Conservation (phyloP, 2,888 invertebrate genomes). For the Gonocerus acuteangulatus region DNA sequence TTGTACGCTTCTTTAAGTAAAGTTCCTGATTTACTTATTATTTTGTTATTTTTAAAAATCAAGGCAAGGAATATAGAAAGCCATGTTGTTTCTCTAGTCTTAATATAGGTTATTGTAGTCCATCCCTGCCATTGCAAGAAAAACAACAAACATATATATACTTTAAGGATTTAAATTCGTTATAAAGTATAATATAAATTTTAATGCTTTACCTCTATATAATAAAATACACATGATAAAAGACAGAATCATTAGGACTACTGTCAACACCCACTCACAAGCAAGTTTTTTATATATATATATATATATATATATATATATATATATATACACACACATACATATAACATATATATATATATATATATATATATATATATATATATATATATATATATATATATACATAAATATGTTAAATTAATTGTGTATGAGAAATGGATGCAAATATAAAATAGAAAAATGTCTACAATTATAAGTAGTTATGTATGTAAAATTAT, state of each 20-base stretch:
- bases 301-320: too few relatives aligned
- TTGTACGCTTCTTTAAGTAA: not conserved
- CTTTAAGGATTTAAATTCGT: not conserved
- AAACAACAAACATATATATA: not conserved
- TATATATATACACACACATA: too few relatives aligned
- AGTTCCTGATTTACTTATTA: not conserved
- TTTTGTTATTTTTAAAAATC: not conserved
- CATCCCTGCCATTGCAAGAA: not conserved
- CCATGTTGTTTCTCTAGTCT: not conserved
- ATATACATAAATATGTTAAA: too few relatives aligned
- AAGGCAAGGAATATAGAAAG: not conserved
- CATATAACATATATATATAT: too few relatives aligned
- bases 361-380: too few relatives aligned
- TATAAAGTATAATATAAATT: not conserved
- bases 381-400: too few relatives aligned
- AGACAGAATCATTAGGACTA: not conserved
- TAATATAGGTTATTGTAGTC: not conserved
- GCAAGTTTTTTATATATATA: not conserved
- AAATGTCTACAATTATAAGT: too few relatives aligned
- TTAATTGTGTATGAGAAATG: too few relatives aligned
- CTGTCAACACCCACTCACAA: conserved; percentile 9
- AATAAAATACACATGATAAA: not conserved
- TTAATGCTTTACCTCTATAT: not conserved
- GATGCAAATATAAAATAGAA: too few relatives aligned
- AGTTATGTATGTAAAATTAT: too few relatives aligned